Conservation (phyloP, 2,888 invertebrate genomes). For the Drosophila cognata region DNA sequence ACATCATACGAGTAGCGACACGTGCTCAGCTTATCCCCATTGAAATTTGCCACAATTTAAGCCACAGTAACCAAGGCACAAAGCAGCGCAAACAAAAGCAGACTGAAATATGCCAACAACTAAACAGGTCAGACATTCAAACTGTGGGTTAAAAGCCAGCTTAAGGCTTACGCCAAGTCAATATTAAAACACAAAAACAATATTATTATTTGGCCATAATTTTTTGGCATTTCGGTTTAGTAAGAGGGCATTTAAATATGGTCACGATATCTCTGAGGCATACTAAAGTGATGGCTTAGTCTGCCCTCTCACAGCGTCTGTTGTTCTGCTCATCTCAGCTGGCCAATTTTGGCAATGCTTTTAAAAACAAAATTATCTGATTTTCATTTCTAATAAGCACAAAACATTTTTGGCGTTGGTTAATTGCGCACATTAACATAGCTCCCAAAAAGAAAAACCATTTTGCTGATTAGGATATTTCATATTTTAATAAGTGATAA, state of each 20-base stretch:
- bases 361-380: background rate
- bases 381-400: background rate
- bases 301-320: too few species aligned
- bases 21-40: conserved; percentile 20
- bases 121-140: conserved; percentile 10
- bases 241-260: background rate
- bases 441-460: background rate
- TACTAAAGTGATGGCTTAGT: background rate
- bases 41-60: conserved; percentile 18
- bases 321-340: background rate
- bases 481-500: background rate
- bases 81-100: background rate
- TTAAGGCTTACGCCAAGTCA: conserved; percentile 6
- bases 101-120: conserved; percentile 1
- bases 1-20: conserved; percentile 15
- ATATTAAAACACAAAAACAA: conserved; percentile 11
- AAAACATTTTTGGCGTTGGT: background rate
- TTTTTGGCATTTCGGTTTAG: conserved; percentile 2
- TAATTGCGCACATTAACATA: background rate
- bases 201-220: conserved; percentile 16
- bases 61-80: conserved; percentile 5
- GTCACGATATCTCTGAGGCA: background rate
- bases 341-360: background rate
- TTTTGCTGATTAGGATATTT: background rate
- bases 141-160: background rate